These are phyloP conservation scores for Leptopilina clavipes DNA, from an alignment of 1,140 invertebrate genomes.

Conservation along the genomic window DNA sequence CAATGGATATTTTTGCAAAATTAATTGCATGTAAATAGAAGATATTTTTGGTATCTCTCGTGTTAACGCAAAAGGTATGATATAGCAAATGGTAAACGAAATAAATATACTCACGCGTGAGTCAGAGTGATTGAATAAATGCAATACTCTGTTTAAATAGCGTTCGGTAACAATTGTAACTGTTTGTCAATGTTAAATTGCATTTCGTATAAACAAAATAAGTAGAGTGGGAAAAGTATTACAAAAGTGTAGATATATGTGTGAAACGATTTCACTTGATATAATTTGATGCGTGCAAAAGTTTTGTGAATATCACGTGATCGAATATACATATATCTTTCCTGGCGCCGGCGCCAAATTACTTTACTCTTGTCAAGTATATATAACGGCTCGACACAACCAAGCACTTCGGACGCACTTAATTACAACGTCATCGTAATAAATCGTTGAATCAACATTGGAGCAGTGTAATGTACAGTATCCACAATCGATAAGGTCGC, in stretches of 20 bases:
- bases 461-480: background rate
- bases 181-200: conserved; percentile 32
- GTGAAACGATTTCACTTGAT: conserved; percentile 8
- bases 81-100: background rate
- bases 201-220: conserved; percentile 1
- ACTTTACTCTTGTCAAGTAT: conserved; percentile 28
- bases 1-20: background rate
- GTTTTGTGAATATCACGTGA: conserved; percentile 5
- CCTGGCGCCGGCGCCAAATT: conserved; percentile 29
- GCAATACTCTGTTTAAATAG: background rate
- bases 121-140: conserved; percentile 8
- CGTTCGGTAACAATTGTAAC: background rate
- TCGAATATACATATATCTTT: conserved; percentile 5
- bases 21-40: background rate
- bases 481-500: conserved; percentile 19
- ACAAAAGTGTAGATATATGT: background rate
- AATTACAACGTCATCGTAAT: conserved; percentile 33
- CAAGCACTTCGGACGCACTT: conserved; percentile 22
- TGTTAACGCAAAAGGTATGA: background rate
- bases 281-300: conserved; percentile 27
- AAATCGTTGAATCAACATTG: conserved; percentile 28
- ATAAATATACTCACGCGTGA: background rate
- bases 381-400: conserved; percentile 6
- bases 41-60: background rate
- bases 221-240: background rate